Percentiles rank a stretch among this genome's conserved stretches.
Evolutionary conservation across 2,113 vertebrate genomes (phyloP).

Genomic region (Progne subis): DNA sequence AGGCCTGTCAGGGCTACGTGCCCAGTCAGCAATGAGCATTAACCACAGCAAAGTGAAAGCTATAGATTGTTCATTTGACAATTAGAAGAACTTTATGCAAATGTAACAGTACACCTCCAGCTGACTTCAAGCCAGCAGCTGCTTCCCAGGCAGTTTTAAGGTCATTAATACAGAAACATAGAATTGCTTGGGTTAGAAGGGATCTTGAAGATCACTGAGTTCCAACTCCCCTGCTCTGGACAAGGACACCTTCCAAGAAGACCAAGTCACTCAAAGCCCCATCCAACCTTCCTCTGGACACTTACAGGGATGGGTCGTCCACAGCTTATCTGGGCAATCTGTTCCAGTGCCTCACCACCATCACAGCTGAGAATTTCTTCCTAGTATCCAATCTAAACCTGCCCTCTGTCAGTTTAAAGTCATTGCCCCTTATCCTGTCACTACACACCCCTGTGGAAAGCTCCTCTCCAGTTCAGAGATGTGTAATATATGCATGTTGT

Average conservation of each 20-base stretch:
- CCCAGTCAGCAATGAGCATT: not conserved
- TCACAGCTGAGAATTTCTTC: no score
- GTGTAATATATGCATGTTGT: not conserved
- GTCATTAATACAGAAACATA: not conserved
- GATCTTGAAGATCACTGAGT: not conserved
- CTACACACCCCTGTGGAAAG: not conserved
- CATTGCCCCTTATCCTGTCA: not conserved
- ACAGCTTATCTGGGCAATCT: not conserved
- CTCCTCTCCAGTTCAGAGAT: not conserved
- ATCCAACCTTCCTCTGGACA: not conserved
- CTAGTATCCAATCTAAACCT: not conserved
- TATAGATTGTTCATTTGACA: not conserved
- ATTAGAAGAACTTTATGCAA: not conserved
- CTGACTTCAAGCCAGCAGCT: not conserved
- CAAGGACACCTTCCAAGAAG: not conserved
- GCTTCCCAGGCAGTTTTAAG: not conserved
- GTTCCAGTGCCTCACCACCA: not conserved
- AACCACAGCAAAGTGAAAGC: not conserved
- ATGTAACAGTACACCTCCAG: not conserved
- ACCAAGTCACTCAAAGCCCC: not conserved
- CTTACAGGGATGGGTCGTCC: not conserved
- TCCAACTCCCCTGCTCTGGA: not conserved
- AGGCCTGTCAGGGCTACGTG: not conserved
- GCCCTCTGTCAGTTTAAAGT: not conserved
- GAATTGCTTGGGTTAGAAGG: not conserved